Evolutionary conservation across 2,797 vertebrate species (phyloP).

Genomic region (Danionella dracula): DNA sequence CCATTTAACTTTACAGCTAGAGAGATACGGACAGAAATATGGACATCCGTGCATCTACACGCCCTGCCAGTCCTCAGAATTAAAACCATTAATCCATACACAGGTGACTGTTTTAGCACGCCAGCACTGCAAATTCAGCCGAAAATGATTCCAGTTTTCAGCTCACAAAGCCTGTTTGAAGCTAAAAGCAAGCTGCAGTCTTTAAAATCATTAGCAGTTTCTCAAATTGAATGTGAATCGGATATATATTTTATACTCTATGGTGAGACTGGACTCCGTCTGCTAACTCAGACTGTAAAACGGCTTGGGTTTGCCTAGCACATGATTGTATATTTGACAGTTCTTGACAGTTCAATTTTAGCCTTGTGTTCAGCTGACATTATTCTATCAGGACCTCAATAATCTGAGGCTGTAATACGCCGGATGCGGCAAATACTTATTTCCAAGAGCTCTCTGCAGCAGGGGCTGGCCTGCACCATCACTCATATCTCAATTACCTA

Average conservation of each 20-base stretch:
- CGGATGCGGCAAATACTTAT: slow-evolving; percentile 46
- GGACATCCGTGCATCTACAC: not conserved
- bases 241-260: not conserved
- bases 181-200: not conserved
- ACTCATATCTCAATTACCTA: slow-evolving; percentile 74
- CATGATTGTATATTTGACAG: slow-evolving; percentile 51
- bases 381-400: slow-evolving; percentile 25
- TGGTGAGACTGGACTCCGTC: not conserved
- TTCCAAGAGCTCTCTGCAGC: slow-evolving; percentile 52
- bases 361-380: slow-evolving; percentile 24
- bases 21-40: not conserved
- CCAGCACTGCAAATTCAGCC: not conserved
- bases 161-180: not conserved
- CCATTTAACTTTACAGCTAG: slow-evolving; percentile 28
- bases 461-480: slow-evolving; percentile 58
- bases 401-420: slow-evolving; percentile 40
- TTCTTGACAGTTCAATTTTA: slow-evolving; percentile 57
- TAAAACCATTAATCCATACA: slow-evolving; percentile 17
- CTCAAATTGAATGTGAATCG: not conserved
- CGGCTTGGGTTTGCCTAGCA: slow-evolving; percentile 27
- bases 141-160: too few relatives aligned
- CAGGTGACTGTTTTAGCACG: slow-evolving; percentile 17
- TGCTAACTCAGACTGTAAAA: slow-evolving; percentile 8
- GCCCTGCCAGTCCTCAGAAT: slow-evolving; percentile 13
- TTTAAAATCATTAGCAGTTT: slow-evolving; percentile 33